Conservation (phyloP, 1,140 invertebrate species). For the Pseudomyrmex dendroicus region DNA sequence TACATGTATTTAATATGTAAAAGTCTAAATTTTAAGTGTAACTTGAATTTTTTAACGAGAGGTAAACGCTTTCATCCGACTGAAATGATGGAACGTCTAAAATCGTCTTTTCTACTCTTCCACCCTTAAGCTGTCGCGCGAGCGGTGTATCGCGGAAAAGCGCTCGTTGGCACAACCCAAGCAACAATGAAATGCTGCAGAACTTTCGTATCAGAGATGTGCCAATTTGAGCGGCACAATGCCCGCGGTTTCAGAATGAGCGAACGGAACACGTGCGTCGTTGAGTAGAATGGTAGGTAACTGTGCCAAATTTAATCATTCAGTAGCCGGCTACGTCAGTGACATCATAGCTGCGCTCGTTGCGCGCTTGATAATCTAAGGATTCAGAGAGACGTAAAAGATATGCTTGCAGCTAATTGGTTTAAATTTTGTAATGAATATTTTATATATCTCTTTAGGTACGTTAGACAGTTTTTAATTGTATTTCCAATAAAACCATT, state of each 20-base stretch:
- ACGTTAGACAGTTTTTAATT: no score
- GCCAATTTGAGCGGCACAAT: constrained; percentile 79
- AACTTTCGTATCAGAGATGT: constrained; percentile 81
- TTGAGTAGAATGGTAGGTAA: constrained; percentile 63
- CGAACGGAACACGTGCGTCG: constrained; percentile 61
- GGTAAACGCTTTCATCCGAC: constrained; percentile 5
- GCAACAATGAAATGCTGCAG: constrained; percentile 71
- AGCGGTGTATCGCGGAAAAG: constrained; percentile 43
- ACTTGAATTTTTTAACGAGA: not conserved
- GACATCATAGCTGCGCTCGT: constrained; percentile 28
- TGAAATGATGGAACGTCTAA: constrained; percentile 37
- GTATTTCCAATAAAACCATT: no score
- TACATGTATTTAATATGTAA: no score
- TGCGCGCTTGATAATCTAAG: not conserved
- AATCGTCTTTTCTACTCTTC: constrained; percentile 27
- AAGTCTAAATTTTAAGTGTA: not conserved
- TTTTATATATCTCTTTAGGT: not conserved
- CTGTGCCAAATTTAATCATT: constrained; percentile 75
- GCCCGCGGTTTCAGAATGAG: constrained; percentile 73
- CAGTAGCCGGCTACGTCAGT: constrained; percentile 50
- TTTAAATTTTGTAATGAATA: not conserved
- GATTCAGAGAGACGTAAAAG: not conserved
- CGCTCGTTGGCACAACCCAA: constrained; percentile 55
- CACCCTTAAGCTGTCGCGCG: constrained; percentile 47
- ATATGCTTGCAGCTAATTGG: not conserved